phyloP scores from a whole-genome alignment of 1,140 invertebrate species.

The Papilio polyxenes region DNA sequence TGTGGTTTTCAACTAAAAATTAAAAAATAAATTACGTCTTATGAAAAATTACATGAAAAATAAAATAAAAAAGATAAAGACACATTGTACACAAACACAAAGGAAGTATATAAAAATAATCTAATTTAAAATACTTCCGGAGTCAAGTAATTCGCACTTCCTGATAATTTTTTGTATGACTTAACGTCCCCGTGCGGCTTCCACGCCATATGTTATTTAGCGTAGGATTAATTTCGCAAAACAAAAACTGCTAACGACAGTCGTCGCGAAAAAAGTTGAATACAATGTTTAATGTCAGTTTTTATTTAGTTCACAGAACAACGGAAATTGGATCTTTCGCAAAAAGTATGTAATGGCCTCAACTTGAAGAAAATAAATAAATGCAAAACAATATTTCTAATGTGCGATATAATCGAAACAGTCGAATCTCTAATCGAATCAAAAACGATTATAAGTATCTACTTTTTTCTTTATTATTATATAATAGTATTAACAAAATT shows the following conservation, averaged over 20 bases:
- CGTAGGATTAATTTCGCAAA: slow-evolving; percentile 9
- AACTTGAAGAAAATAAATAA: background rate
- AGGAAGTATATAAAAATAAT: background rate
- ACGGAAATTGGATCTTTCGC: background rate
- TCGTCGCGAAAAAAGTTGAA: slow-evolving; percentile 17
- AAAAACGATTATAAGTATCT: background rate
- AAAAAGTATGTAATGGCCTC: background rate
- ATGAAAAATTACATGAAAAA: background rate
- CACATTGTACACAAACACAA: background rate
- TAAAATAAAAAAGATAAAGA: background rate
- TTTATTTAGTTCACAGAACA: slow-evolving; percentile 21
- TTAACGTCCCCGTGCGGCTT: background rate
- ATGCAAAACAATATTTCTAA: background rate
- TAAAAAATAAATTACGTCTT: background rate
- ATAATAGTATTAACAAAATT: background rate
- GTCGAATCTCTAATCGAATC: background rate
- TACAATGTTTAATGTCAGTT: slow-evolving; percentile 24
- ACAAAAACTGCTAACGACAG: slow-evolving; percentile 22
- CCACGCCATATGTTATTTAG: slow-evolving; percentile 25
- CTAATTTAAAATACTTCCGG: background rate
- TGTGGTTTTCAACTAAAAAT: background rate
- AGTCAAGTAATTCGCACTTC: background rate
- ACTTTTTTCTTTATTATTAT: background rate
- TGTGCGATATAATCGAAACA: background rate
- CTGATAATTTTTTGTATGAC: background rate